phyloP scores from a whole-genome alignment of 2,113 vertebrate genomes.

The Siniperca chuatsi region DNA sequence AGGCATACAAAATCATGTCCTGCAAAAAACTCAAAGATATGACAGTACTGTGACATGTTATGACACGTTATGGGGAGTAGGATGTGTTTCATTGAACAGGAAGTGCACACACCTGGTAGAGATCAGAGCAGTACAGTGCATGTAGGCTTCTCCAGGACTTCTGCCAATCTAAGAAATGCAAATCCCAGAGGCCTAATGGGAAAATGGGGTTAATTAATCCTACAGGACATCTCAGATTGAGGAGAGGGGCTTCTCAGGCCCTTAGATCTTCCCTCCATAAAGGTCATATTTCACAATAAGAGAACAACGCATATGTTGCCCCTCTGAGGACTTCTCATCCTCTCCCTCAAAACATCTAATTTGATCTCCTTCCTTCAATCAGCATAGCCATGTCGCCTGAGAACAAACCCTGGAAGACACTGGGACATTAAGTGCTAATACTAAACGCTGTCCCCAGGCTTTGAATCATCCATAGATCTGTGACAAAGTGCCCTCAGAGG shows the following conservation, averaged over 20 bases:
- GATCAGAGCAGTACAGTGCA: constrained; percentile 9
- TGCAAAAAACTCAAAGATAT: not conserved
- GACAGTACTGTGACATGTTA: not conserved
- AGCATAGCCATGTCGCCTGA: constrained; percentile 58
- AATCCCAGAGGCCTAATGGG: constrained; percentile 70
- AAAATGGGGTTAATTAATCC: constrained; percentile 81
- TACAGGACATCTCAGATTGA: constrained; percentile 72
- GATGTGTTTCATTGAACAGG: constrained; percentile 1
- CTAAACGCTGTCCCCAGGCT: constrained; percentile 64
- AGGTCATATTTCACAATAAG: constrained; percentile 79
- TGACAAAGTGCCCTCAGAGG: constrained; percentile 65
- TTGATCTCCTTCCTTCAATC: constrained; percentile 73
- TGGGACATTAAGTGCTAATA: constrained; percentile 71
- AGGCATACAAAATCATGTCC: not conserved
- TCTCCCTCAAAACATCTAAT: constrained; percentile 69
- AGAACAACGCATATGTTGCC: constrained; percentile 63
- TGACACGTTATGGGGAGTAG: not conserved
- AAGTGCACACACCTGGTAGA: constrained; percentile 60
- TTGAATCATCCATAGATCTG: constrained; percentile 74
- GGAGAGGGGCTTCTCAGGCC: constrained; percentile 60
- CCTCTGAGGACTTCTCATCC: constrained; percentile 63
- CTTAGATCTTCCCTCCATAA: constrained; percentile 72
- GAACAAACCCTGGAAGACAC: constrained; percentile 59
- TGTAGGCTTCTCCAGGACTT: constrained; percentile 12
- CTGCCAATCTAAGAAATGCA: constrained; percentile 55